These are phyloP conservation scores for Sinotaia quadrata DNA, from an alignment of 2,888 invertebrate species.

Conservation along the genomic window DNA sequence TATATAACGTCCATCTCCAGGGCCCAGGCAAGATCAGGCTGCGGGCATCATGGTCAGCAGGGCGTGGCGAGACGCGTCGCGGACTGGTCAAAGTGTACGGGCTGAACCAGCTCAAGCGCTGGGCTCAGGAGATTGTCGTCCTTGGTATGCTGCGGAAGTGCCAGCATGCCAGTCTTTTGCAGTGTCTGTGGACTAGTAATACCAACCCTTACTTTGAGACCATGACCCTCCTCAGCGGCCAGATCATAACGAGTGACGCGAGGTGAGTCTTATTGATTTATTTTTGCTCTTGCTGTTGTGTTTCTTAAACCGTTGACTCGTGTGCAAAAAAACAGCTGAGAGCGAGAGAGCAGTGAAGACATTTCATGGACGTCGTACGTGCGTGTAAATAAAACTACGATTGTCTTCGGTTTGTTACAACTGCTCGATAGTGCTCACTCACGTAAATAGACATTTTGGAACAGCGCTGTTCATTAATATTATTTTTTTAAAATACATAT, in stretches of 20 bases:
- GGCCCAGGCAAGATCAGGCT: slow-evolving; percentile 59
- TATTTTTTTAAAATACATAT: no score
- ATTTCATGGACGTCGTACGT: no score
- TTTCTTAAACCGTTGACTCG: not conserved
- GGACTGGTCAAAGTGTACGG: slow-evolving; percentile 65
- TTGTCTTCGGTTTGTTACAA: not conserved
- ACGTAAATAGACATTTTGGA: no score
- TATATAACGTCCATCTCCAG: slow-evolving; percentile 40
- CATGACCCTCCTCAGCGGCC: slow-evolving; percentile 63
- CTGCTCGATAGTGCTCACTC: no score
- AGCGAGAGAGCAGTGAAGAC: not conserved
- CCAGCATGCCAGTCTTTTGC: slow-evolving; percentile 59
- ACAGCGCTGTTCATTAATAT: no score
- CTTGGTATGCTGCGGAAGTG: slow-evolving; percentile 60
- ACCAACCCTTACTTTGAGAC: slow-evolving; percentile 64
- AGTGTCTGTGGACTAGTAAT: slow-evolving; percentile 65
- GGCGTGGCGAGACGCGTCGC: slow-evolving; percentile 46
- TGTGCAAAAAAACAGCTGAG: not conserved
- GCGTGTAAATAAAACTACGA: not conserved
- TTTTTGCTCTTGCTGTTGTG: not conserved
- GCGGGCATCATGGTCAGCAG: slow-evolving; percentile 57
- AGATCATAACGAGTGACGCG: slow-evolving; percentile 61
- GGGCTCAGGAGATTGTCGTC: slow-evolving; percentile 67
- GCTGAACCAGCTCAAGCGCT: slow-evolving; percentile 55
- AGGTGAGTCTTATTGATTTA: slow-evolving; percentile 44